Base-by-base conservation (phyloP, 2,888 invertebrate species). In the Caenorhabditis parvicauda region DNA sequence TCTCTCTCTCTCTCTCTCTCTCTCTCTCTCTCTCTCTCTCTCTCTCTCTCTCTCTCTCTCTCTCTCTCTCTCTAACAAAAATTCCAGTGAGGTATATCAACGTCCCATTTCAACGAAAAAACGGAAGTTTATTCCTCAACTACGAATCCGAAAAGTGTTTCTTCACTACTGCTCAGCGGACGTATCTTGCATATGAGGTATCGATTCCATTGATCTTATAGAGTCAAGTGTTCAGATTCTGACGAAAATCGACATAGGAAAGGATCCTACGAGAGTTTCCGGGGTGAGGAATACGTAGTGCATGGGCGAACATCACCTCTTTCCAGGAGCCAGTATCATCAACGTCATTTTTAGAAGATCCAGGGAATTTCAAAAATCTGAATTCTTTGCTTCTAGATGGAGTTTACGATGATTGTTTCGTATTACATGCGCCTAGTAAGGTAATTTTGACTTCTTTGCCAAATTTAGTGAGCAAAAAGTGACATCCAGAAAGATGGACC, bases 401-500 rank as follows among this genome's bases (percentile, higher is more conserved):
- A 3, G 77, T 81, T 2, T 83, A 82, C 71, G 54, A 67, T 4
- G 82, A 83, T 41, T 71, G 79, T 1, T 82, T 83, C 51, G 74
- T 82, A 9, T 70, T 84, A 2, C 84, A 84, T 57, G 83, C 83
- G 21, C 80, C 81, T 5, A 62, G 62, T 32, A 63, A 59, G 45
- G 61, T 61, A 28, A 41, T 12, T 39, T 45, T 46, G 3, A 37
- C 5, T 44, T 4, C 7, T 24, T 38, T 24, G 22, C 44, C 12
- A 52, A 29, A 9, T 4, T 38, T 17, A 22, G n/a, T n/a, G n/a
- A n/a, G n/a, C n/a, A n/a, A n/a, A n/a, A n/a, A n/a, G n/a, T n/a
- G n/a, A n/a, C n/a, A n/a, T n/a, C n/a, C n/a, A n/a, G n/a, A n/a
- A n/a, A n/a, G n/a, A n/a, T n/a, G n/a, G n/a, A n/a, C n/a, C n/a